phyloP scores from a whole-genome alignment of 1,140 invertebrate genomes.

The Eubasilissa regina region DNA sequence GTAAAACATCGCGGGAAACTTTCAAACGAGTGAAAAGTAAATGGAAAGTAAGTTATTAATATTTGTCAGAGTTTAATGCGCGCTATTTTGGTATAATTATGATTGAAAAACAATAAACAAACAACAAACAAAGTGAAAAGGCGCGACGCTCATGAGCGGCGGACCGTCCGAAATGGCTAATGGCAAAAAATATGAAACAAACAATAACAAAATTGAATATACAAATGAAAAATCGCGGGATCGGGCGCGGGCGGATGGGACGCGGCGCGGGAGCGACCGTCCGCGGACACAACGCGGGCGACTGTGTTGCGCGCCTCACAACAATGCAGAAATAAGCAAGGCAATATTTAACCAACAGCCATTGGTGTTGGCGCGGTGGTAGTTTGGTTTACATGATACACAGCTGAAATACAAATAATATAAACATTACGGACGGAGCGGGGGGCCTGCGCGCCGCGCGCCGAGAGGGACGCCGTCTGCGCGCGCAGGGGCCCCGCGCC shows the following conservation, averaged over 20 bases:
- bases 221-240: too few species aligned
- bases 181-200: too few species aligned
- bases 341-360: conserved; percentile 73
- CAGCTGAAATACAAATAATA: conserved; percentile 75
- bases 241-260: too few species aligned
- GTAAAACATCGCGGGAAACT: neutral
- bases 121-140: neutral
- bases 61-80: too few species aligned
- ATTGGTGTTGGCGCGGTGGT: conserved; percentile 64
- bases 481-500: conserved; percentile 5
- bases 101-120: neutral
- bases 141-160: neutral
- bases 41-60: too few species aligned
- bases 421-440: conserved; percentile 72
- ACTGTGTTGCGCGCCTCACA: conserved; percentile 65
- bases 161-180: too few species aligned
- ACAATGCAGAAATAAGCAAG: conserved; percentile 75
- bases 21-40: too few species aligned
- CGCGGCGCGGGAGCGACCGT: neutral
- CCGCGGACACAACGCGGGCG: conserved; percentile 58
- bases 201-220: too few species aligned
- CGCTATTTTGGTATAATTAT: too few species aligned
- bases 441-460: conserved; percentile 57
- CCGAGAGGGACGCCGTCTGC: conserved; percentile 14
- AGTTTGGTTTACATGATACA: conserved; percentile 75